phyloP scores from a whole-genome alignment of 92 coral and sea anemone species.

The Siderastrea siderea region DNA sequence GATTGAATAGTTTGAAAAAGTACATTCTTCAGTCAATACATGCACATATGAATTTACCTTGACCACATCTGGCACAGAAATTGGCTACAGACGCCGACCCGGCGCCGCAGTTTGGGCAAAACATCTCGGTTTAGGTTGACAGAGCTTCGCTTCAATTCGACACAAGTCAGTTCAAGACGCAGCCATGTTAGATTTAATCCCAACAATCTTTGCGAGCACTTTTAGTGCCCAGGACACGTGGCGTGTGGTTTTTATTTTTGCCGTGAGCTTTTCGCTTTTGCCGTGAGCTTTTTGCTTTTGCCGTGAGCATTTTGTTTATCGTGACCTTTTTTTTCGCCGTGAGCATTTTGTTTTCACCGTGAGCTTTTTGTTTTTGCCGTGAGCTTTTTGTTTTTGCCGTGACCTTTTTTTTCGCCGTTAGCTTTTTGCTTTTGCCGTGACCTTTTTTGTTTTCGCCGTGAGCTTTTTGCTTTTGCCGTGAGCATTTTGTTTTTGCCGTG shows the following conservation, averaged over 20 bases:
- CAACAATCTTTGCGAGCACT: constrained; percentile 20
- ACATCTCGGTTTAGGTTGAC: not conserved
- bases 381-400: constrained; percentile 3
- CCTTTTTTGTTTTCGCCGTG: constrained; percentile 9
- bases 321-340: no score
- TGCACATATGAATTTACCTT: constrained; percentile 16
- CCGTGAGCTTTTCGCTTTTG: not conserved
- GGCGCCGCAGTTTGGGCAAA: constrained; percentile 42
- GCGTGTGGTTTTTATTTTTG: not conserved
- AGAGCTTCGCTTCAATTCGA: not conserved
- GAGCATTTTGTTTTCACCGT: not conserved
- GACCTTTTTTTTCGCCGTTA: not conserved
- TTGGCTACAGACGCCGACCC: constrained; percentile 5
- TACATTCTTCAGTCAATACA: constrained; percentile 1
- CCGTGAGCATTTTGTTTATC: not conserved
- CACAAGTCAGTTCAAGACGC: not conserved
- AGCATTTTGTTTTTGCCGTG: no score
- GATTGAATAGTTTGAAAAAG: not conserved
- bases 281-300: not conserved
- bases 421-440: constrained; percentile 5
- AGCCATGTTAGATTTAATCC: constrained; percentile 32
- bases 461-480: constrained; percentile 3
- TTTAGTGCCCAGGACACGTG: constrained; percentile 10
- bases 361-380: not conserved
- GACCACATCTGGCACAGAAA: constrained; percentile 36